Conservation (phyloP, 37 sponge, comb jelly and placozoan species). For the Spongia lamella region DNA sequence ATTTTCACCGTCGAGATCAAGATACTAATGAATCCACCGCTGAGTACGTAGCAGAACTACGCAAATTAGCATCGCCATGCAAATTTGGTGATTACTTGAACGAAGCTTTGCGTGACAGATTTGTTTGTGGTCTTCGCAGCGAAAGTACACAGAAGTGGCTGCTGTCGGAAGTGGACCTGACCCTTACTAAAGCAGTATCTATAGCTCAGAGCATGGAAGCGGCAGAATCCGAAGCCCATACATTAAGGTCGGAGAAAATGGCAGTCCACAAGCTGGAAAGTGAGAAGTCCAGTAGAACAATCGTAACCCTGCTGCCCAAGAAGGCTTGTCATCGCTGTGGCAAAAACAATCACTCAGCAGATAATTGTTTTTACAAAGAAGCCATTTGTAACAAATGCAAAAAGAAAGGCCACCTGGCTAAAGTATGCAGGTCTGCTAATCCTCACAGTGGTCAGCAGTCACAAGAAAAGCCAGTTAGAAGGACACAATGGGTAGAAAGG, state of each 20-base stretch:
- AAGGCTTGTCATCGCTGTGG: no score
- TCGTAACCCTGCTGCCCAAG: no score
- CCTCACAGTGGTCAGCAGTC: no score
- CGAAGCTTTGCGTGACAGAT: conserved; percentile 8
- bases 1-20: conserved; percentile 8
- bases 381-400: no score
- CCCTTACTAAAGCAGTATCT: neutral
- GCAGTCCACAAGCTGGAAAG: no score
- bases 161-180: conserved; percentile 4
- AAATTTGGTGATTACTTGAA: conserved; percentile 11
- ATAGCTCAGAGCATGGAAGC: conserved; percentile 23
- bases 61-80: conserved; percentile 5
- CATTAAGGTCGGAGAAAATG: neutral
- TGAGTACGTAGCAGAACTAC: conserved; percentile 11
- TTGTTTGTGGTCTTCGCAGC: conserved; percentile 11
- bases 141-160: neutral
- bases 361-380: no score
- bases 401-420: no score
- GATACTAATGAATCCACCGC: conserved; percentile 6
- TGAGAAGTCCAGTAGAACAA: no score
- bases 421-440: no score
- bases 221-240: neutral
- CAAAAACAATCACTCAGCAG: no score
- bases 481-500: no score
- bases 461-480: no score